Conservation (phyloP, 2,888 invertebrate genomes). For the Melipona bicolor region DNA sequence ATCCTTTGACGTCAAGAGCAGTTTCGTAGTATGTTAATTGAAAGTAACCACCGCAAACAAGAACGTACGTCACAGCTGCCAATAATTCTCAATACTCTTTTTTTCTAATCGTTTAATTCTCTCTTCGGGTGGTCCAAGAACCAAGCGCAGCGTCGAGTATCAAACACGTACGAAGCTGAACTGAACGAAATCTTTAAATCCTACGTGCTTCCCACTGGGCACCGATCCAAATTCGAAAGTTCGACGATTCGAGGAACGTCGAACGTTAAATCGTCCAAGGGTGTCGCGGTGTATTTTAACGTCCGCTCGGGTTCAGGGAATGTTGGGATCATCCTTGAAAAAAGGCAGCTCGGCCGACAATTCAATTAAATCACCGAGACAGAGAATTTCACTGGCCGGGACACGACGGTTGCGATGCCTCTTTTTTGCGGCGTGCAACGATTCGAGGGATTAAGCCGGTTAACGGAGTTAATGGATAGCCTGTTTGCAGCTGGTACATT, state of each 20-base stretch:
- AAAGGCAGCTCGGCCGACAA: background rate
- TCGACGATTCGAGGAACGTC: too few relatives aligned
- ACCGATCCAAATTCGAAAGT: too few relatives aligned
- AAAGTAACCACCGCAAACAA: background rate
- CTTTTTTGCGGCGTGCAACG: background rate
- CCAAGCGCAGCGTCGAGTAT: too few relatives aligned
- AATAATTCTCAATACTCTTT: too few relatives aligned
- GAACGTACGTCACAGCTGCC: background rate
- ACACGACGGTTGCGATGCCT: background rate
- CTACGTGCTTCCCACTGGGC: too few relatives aligned
- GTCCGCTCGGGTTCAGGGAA: too few relatives aligned
- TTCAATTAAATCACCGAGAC: background rate
- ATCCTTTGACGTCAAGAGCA: constrained; percentile 3
- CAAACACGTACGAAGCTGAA: too few relatives aligned
- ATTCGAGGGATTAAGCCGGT: constrained; percentile 31
- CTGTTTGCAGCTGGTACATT: constrained; percentile 37
- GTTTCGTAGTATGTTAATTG: background rate
- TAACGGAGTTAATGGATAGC: constrained; percentile 27
- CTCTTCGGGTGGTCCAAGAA: too few relatives aligned
- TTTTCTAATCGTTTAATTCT: too few relatives aligned
- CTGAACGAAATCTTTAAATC: background rate
- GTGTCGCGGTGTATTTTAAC: too few relatives aligned
- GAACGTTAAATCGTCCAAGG: background rate
- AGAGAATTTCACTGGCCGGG: background rate
- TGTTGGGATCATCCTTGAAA: background rate